Percentiles rank a stretch among this genome's conserved stretches.
Conservation (phyloP, 2,113 vertebrate species). For the Lamprologus speciosus region DNA sequence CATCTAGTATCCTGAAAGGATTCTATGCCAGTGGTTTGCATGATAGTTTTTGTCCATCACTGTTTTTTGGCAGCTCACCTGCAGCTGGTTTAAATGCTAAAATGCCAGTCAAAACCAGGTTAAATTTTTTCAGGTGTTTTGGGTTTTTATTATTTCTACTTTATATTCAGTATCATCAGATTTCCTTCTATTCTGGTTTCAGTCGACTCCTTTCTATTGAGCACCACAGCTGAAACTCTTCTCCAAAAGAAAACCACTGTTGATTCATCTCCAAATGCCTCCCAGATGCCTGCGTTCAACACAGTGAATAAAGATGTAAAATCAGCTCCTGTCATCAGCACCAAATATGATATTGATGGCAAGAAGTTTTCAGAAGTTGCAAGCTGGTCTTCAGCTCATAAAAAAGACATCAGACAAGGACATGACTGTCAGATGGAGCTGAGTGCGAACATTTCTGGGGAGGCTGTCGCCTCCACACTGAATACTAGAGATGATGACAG, state of each 20-base stretch:
- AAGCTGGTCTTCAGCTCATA: not conserved
- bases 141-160: rapidly evolving
- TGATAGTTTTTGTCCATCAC: not conserved
- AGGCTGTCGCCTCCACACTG: not conserved
- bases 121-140: not conserved
- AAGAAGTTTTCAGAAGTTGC: not conserved
- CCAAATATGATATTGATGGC: not conserved
- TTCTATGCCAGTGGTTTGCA: not conserved
- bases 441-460: not conserved
- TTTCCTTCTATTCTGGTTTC: not conserved
- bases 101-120: not conserved
- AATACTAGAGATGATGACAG: not conserved
- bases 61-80: not conserved
- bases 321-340: not conserved
- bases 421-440: not conserved
- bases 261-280: not conserved
- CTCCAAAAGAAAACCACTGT: not conserved
- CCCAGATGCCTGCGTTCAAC: not conserved
- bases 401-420: not conserved
- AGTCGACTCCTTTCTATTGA: not conserved
- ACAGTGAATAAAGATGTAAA: not conserved
- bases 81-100: not conserved
- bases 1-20: not conserved
- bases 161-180: not conserved
- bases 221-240: not conserved